These are phyloP conservation scores for Apodemia zela DNA, from an alignment of 2,888 invertebrate species.

Conservation along the genomic window DNA sequence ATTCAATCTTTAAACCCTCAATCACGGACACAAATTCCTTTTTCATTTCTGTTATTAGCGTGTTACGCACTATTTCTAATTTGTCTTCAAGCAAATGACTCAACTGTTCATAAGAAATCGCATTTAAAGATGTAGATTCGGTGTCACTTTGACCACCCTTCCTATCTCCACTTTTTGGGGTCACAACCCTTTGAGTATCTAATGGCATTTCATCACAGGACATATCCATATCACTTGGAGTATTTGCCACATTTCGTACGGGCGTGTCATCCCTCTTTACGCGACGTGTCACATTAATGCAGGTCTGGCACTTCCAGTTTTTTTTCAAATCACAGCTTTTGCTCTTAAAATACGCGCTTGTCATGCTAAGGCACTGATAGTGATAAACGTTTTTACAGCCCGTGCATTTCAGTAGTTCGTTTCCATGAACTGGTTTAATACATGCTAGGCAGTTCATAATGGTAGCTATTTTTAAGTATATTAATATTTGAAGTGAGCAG, in stretches of 20 bases:
- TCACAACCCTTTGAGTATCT: not conserved
- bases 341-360: not conserved
- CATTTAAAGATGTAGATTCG: not conserved
- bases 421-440: not conserved
- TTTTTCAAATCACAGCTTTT: not conserved
- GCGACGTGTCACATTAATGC: not conserved
- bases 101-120: not conserved
- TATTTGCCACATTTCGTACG: not conserved
- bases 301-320: not conserved
- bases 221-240: not conserved
- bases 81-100: not conserved
- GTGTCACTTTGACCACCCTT: not conserved
- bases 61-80: not conserved
- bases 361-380: not conserved
- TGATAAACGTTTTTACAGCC: not conserved
- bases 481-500: not conserved
- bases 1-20: not conserved
- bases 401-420: not conserved
- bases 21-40: not conserved
- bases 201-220: not conserved
- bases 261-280: not conserved
- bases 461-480: not conserved
- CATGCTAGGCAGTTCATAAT: not conserved
- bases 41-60: not conserved
- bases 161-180: not conserved